Base-by-base conservation (phyloP, 1,140 invertebrate genomes). In the Planococcus citri region DNA sequence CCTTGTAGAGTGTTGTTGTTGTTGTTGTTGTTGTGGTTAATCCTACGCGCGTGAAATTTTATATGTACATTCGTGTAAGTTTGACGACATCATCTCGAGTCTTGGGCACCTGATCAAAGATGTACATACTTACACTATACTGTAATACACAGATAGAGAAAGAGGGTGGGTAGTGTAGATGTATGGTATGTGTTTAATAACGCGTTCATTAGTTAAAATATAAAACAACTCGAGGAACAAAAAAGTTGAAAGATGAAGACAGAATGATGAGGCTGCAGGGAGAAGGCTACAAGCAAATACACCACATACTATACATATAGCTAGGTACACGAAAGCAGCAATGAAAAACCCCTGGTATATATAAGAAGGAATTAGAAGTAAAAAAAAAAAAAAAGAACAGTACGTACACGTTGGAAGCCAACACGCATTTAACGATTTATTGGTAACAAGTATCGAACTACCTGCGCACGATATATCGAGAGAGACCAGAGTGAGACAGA, bases 381-480 rank as follows among this genome's bases (percentile, higher is more conserved):
- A 58, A 58, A 22, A 58, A 20, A n/a, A 22, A 22, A 22, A 22
- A 58, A 22, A 17, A n/a, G 21, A 58, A 58, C 6, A 25, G 20
- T 9, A 17, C 20, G 4, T 64, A 64, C 60, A 64, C 60, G 60
- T 25, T 64, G 25, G 60, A 27, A 64, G 60, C 25, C 14, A 64
- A 64, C 60, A 27, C 25, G 60, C 25, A 64, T 64, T 64, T 27
- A 64, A 64, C 60, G 60, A 64, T 64, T 64, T 64, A 64, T 64
- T 64, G 25, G 60, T 64, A 64, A 64, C 60, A 64, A 64, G 60
- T 64, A 64, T 64, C 60, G 60, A 27, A 64, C 60, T 64, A 64
- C 60, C 60, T 64, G 60, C 60, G 25, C 60, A 64, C 60, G 60
- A 64, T 64, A 64, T 17, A 64, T 25, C 8, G 60, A 17, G 3